Evolutionary conservation across 2,113 vertebrate genomes (phyloP), one percentile per base, ranked within the genome.

Genomic region (Ammodytes dubius): DNA sequence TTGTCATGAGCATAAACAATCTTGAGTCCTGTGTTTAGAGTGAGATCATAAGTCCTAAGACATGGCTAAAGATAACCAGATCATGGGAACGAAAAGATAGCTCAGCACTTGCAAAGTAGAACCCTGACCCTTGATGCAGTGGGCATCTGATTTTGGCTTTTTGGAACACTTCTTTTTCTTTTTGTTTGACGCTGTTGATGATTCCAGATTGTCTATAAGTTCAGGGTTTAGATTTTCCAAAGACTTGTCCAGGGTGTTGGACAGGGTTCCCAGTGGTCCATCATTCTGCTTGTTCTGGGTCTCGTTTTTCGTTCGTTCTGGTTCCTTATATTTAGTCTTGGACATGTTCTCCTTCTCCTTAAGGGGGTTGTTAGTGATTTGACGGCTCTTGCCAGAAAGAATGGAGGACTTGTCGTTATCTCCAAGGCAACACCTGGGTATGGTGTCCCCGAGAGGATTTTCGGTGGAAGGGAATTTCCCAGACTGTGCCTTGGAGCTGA

Each of bases 81-180:
- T 84, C 69, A 90, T 71, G 57, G 91, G 89, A 84, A 95, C 79
- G 80, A 94, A 85, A 72, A 95, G 85, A 85, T 85, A 80, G 57
- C 57, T 79, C 82, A 93, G 85, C 53, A 66, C 83, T 89, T 91
- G 84, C 76, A 88, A 57, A 66, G 88, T 80, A 58, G 94, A 90
- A 61, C 90, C 94, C 47, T 68, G 89, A 69, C 88, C 82, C 92
- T 95, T 96, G 64, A 97, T 97, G 92, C 98, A 99, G 46, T 98
- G 97, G 57, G 96, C 93, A 87, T 98, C 97, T 68, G 97, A 98
- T 83, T 96, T 98, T 84, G 97, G 97, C 93, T 97, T 99, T 93
- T 97, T 97, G 73, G 96, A 96, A 75, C 98, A 99, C 86, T 97
- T 97, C 75, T 98, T 98, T 93, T 97, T 97, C 95, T 97, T 97